Base-by-base conservation (phyloP, 2,113 vertebrate genomes). In the Geococcyx californianus region DNA sequence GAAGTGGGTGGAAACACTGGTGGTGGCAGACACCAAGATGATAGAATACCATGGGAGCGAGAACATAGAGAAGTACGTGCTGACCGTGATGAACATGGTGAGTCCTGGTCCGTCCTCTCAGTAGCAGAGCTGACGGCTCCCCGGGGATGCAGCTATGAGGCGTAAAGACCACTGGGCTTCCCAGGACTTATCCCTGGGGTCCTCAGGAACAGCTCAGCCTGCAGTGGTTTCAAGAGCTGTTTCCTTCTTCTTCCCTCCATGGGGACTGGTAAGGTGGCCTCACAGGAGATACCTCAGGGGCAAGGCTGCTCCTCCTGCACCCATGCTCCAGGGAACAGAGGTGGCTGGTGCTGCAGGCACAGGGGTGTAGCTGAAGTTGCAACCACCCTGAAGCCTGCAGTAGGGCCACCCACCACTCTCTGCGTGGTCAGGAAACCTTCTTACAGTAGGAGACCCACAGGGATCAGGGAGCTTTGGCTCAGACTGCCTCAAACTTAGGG, bases 1-100 rank as follows among this genome's bases (percentile, higher is more conserved):
- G 97, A 99, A 99, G 95, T 99, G 99, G 99, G 99, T 99, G 96
- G 99, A 99, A 92, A 99, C 99, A 0, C 97, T 99, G 97, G 99
- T 99, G 96, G 99, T 99, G 81, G 99, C 99, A 0, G 99, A 99
- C 72, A 63, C 98, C 54, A 99, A 99, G 93, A 99, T 99, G 99
- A 98, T 99, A 74, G 98, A 99, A 77, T 98, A 99, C 87, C 99
- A 99, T 0, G 99, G 99, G 33, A 98, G 97, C 8, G 97, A 98
- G 9, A 95, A 97, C 3, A 97, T 99, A 13, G 99, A 99, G 96
- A 98, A 96, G 96, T 99, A 99, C 4, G 98, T 99, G 84, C 98
- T 99, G 85, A 98, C 99, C 2, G 97, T 99, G 93, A 99, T 99
- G 99, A 99, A 99, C 97, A 99, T 99, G 97, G 99, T 99, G 95